Conservation (phyloP, 2,797 vertebrate species). For the Rhinatrema bivittatum region DNA sequence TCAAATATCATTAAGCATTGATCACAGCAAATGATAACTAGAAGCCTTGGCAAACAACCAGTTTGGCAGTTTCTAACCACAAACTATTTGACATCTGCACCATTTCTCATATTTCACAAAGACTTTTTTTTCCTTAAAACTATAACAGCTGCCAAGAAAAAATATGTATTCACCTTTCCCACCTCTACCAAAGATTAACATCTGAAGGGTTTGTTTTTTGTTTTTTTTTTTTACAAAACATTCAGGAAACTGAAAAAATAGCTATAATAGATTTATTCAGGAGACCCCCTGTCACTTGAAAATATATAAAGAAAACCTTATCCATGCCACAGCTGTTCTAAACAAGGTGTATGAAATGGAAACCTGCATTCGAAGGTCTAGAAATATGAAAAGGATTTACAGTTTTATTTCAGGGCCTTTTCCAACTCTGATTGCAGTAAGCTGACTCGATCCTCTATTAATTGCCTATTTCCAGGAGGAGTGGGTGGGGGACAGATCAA, state of each 20-base stretch:
- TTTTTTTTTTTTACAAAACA: conserved; percentile 11
- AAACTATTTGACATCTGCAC: background rate
- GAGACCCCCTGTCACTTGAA: background rate
- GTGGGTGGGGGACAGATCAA: no score
- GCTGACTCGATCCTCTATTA: no score
- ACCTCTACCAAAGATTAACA: background rate
- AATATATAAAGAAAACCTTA: no score
- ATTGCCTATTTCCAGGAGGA: no score
- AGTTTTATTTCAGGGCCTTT: no score
- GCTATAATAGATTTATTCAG: background rate
- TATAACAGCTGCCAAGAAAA: conserved; percentile 4
- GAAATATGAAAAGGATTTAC: no score
- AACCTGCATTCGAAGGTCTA: no score
- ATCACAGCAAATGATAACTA: conserved; percentile 16
- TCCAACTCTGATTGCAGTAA: no score
- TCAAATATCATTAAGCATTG: conserved; percentile 1
- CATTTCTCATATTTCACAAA: background rate
- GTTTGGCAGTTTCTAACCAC: background rate
- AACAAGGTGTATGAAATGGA: no score
- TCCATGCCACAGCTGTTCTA: no score
- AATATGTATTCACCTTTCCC: background rate
- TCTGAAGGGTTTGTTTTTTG: no score
- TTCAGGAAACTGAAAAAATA: conserved; percentile 5
- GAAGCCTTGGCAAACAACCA: conserved; percentile 15
- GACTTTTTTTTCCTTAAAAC: conserved; percentile 10